phyloP scores from a whole-genome alignment of 1,140 invertebrate species.

The Polyergus mexicanus region DNA sequence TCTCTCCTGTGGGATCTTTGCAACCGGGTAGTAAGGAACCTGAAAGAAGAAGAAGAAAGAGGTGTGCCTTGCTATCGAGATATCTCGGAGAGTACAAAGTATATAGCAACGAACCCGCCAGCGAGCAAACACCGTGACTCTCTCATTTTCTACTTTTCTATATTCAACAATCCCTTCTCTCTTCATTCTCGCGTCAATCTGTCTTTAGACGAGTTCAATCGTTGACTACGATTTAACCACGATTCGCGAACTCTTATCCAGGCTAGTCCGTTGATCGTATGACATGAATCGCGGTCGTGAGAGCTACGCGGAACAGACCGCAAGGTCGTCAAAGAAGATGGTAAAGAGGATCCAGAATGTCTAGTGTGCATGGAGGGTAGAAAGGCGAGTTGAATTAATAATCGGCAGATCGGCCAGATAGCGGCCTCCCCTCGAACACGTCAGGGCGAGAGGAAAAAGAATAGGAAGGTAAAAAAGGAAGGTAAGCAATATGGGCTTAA shows the following conservation, averaged over 20 bases:
- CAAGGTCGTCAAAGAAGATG: constrained; percentile 6
- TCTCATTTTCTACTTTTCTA: constrained; percentile 48
- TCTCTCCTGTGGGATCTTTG: constrained; percentile 76
- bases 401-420: constrained; percentile 80
- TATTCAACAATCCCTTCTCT: not conserved
- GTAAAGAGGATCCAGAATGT: constrained; percentile 33
- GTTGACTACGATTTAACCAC: not conserved
- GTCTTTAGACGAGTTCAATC: constrained; percentile 27
- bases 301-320: not conserved
- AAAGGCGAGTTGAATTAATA: constrained; percentile 82
- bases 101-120: constrained; percentile 69
- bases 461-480: constrained; percentile 72
- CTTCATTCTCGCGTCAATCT: constrained; percentile 1
- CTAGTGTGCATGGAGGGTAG: constrained; percentile 59
- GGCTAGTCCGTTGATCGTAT: too few species aligned
- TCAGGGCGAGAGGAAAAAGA: constrained; percentile 63
- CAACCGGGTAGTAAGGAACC: constrained; percentile 60
- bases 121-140: constrained; percentile 72
- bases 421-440: constrained; percentile 67
- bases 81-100: constrained; percentile 77
- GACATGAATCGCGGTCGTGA: too few species aligned
- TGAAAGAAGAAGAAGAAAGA: constrained; percentile 62
- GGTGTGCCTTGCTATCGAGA: constrained; percentile 73
- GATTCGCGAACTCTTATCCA: constrained; percentile 42
- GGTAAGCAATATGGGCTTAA: constrained; percentile 79